Conservation (phyloP, 2,888 invertebrate genomes). For the Tineola bisselliella region DNA sequence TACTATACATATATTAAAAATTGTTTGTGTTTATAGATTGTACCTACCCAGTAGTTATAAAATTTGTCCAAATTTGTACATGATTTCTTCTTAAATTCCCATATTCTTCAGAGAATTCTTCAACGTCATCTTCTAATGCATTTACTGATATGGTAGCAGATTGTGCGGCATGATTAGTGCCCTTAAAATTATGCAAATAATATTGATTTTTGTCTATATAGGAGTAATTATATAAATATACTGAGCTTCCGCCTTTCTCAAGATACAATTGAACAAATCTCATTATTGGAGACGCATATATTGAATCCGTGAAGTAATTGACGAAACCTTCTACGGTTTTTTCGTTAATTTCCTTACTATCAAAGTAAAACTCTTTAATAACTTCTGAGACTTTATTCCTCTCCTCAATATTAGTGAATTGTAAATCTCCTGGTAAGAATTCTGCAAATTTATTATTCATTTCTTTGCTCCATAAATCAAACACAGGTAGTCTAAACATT, state of each 20-base stretch:
- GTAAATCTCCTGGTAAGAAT: slow-evolving; percentile 14
- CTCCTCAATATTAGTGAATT: slow-evolving; percentile 7
- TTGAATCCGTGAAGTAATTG: slow-evolving; percentile 28
- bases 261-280: not conserved
- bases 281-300: slow-evolving; percentile 2
- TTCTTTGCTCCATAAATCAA: not conserved
- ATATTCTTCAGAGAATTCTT: not conserved
- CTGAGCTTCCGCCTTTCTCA: not conserved
- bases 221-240: slow-evolving; percentile 14
- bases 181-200: not conserved
- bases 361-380: slow-evolving; percentile 14
- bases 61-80: slow-evolving; percentile 6
- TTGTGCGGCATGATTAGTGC: slow-evolving; percentile 12
- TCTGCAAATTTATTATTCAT: slow-evolving; percentile 13
- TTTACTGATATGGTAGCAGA: not conserved
- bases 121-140: not conserved
- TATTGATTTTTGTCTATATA: slow-evolving; percentile 3
- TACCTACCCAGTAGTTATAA: slow-evolving; percentile 13
- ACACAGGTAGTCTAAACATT: slow-evolving; percentile 2
- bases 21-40: not conserved
- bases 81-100: not conserved
- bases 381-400: not conserved
- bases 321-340: slow-evolving; percentile 10
- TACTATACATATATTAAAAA: not conserved
- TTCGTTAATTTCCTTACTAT: slow-evolving; percentile 1